Evolutionary conservation across 2,113 vertebrate genomes (phyloP), one percentile per base, ranked within the genome.

Genomic region (Halichoerus grypus): DNA sequence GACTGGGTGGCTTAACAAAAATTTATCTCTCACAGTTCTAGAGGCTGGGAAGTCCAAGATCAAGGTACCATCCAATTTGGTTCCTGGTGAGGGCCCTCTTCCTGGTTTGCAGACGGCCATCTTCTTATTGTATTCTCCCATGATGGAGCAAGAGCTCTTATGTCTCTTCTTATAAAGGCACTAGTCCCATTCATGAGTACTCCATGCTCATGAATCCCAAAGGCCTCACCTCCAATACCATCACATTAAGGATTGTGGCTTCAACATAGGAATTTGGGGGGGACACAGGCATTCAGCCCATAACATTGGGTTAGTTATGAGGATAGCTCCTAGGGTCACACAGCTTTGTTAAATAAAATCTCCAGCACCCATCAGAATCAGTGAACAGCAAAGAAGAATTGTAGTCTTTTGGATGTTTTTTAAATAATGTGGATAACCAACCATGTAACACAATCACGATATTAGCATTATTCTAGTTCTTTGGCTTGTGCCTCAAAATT

Each of bases 381-480:
- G 65, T 67, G 36, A 80, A 42, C 22, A 80, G 49, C 79, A 74
- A 85, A 67, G 59, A 76, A 49, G 22, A 86, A 71, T 39, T 63
- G 13, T 65, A 61, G n/a, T 57, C 39, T 42, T 88, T 55, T 88
- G 74, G 33, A 55, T 82, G 16, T 31, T 88, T 67, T 67, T 67
- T 67, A 33, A 89, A 72, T 74, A 83, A 71, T 76, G 24, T 61
- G 28, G 31, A 26, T 86, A 76, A 89, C 26, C 42, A 92, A 5
- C 15, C 28, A 2, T 65, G 59, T 85, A 76, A 55, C 46, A 31
- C 1, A 71, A 5, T 77, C 69, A 74, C 36, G 42, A 74, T 77
- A 42, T 84, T 88, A 97, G 49, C 36, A 39, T 98, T 95, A 83
- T 89, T 96, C 51, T 80, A 13, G 85, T 39, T 95, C 80, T 84